Evolutionary conservation across 1,140 invertebrate genomes (phyloP), one percentile per base, ranked within the genome.

Genomic region (Brachionus rubens): DNA sequence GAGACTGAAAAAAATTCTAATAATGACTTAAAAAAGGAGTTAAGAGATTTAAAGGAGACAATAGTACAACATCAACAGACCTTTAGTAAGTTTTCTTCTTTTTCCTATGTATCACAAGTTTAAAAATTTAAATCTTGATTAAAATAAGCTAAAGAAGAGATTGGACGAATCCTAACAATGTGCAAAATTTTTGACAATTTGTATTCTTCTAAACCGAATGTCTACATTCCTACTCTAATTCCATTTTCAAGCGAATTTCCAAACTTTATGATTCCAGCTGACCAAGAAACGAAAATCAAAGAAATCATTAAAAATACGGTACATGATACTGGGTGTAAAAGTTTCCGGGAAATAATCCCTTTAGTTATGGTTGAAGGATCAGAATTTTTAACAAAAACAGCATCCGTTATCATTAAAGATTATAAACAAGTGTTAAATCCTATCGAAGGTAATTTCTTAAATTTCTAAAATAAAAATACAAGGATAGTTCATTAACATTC

Each of bases 171-270:
- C 7, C 21, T 48, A 48, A 48, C 46, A 3, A 48, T 48, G 46
- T 48, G 46, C 46, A 48, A 48, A 21, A 48, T 48, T 48, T 48
- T 48, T 48, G 46, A 48, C 16, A 48, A 48, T 19, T 48, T 48
- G 46, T 48, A 2, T 48, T 5, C 46, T 19, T 48, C 21, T 21
- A 48, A 48, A 43, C 16, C 16, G 1, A 16, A 48, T 21, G 7
- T 6, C 7, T 48, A 48, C 21, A 48, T 48, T 10, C 7, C 46
- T 2, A 1, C 2, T 19, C 6, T 48, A 21, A 21, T 48, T 48
- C 21, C 46, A n/a, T 48, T n/a, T 48, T 48, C 46, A 26, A 52
- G 5, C 24, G 19, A 52, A 7, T 24, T 52, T 24, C 21, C 21
- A 1, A 52, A 52, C 28, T 52, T 24, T 48, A 6, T 48, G 3